These are phyloP conservation scores for Camelus dromedarius DNA, from an alignment of 2,113 vertebrate species.

Conservation along the genomic window DNA sequence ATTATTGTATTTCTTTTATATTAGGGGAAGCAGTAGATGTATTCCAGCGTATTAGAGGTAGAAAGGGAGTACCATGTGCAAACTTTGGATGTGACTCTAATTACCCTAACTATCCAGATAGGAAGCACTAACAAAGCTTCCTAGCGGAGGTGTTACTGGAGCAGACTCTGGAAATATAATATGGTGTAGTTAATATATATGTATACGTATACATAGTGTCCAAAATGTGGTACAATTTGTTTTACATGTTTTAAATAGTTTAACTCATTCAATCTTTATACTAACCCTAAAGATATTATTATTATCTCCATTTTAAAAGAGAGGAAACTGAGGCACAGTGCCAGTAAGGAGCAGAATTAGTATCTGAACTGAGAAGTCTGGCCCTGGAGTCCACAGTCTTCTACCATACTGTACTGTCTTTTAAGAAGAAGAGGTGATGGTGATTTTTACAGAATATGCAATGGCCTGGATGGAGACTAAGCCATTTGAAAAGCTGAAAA, in stretches of 20 bases:
- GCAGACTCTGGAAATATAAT: not conserved
- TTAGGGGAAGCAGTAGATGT: not conserved
- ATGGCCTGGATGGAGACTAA: not conserved
- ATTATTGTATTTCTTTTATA: not conserved
- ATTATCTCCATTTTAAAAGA: not conserved
- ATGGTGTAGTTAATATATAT: not conserved
- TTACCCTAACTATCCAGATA: not conserved
- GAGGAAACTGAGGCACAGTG: not conserved
- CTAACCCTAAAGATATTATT: not conserved
- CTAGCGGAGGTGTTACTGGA: not conserved
- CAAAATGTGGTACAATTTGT: not conserved
- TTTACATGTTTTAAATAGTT: not conserved
- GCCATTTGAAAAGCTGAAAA: not conserved
- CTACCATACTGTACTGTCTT: not conserved
- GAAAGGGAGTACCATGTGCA: not conserved
- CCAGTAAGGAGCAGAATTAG: not conserved
- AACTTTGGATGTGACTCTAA: not conserved
- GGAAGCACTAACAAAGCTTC: not conserved
- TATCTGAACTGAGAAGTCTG: not conserved
- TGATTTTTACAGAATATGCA: not conserved
- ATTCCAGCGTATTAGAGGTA: not conserved
- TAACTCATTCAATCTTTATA: not conserved
- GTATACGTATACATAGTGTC: not conserved
- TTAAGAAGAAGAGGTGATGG: not conserved
- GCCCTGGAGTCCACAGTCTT: not conserved